Base-by-base conservation (phyloP, 2,797 vertebrate species). In the Darevskia mixta region DNA sequence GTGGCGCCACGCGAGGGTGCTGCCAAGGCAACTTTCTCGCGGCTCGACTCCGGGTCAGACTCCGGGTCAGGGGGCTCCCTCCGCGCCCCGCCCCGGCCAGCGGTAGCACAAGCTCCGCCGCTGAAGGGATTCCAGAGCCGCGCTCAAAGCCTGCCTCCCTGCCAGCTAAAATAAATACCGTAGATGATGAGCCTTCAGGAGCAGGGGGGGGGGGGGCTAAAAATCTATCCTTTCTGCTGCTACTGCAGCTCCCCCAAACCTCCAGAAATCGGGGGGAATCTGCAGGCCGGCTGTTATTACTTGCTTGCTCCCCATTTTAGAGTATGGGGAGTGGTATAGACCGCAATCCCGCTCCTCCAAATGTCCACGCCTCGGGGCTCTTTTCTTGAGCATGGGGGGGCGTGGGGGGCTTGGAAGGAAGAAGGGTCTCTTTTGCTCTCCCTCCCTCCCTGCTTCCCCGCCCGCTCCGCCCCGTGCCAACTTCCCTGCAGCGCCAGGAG, bases 401-500 rank as follows among this genome's bases (percentile, higher is more conserved):
- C 8, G 38, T 7, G 29, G 11, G 5, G 41, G 5, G 11, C 1
- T 3, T 1, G 15, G 43, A 41, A 15, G 13, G 72, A 58, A 32
- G 15, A 8, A 7, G n/a, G 45, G 11, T 7, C 61, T 71, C 25
- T 58, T 78, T 43, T 32, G 41, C 17, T 29, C 43, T 25, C n/a
- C 2, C 29, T 18, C 18, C 8, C 49, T n/a, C 10, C 29, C 7
- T 2, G 7, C 41, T 7, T 23, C 11, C 2, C 18, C 38, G 7
- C 35, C 38, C 61, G 5, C 32, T 32, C 49, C 23, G 27, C 69
- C 7, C 8, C 17, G 32, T 11, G 55, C 45, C 15, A 27, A 6
- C 43, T 82, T 67, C 87, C 43, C n/a, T 20, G 72, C 64, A 64
- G 82, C 76, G 76, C 45, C 49, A 13, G 82, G 13, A 85, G 41